Evolutionary conservation across 2,797 vertebrate genomes (phyloP), one percentile per base, ranked within the genome.

Genomic region (Taenioides sp.): DNA sequence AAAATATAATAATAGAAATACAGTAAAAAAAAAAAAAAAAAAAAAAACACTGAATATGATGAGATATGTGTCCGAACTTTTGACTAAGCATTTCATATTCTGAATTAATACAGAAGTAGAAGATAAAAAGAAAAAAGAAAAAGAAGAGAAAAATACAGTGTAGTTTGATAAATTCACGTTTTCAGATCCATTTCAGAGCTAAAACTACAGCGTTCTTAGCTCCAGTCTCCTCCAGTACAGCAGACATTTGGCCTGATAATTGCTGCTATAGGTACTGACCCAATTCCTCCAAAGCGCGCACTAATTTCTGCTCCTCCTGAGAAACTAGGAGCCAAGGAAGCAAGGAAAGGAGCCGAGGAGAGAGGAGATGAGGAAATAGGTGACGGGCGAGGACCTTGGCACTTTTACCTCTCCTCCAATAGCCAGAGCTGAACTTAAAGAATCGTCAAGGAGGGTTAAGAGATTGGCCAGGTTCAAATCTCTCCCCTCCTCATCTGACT

Each of bases 401-500:
- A 74, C 84, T 70, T 77, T 60, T 47, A 84, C 23, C 16, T 65
- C 62, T 86, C n/a, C n/a, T 47, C 85, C 91, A 89, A 89, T 86
- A 84, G 83, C 78, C 72, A 69, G 74, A 89, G 85, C 80, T 31
- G 63, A 75, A 67, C 71, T 80, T 54, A 69, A 55, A 60, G 67
- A 68, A 80, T 75, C 25, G 77, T 82, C 70, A 5, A 61, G 72
- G 77, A 77, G 74, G 87, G 86, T 84, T 83, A 84, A 87, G 79
- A 85, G 80, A 85, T 7, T 7, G 82, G 83, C 79, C 81, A 86
- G 82, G 77, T 82, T 84, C 77, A 91, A 93, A 93, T 93, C 93
- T 93, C 90, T 92, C 86, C 87, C 92, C 85, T 82, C 85, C 91
- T 94, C 93, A 94, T 94, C 92, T 92, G 84, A 92, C 89, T 93